Conservation (phyloP, 2,797 vertebrate genomes). For the Galaxias olidus region DNA sequence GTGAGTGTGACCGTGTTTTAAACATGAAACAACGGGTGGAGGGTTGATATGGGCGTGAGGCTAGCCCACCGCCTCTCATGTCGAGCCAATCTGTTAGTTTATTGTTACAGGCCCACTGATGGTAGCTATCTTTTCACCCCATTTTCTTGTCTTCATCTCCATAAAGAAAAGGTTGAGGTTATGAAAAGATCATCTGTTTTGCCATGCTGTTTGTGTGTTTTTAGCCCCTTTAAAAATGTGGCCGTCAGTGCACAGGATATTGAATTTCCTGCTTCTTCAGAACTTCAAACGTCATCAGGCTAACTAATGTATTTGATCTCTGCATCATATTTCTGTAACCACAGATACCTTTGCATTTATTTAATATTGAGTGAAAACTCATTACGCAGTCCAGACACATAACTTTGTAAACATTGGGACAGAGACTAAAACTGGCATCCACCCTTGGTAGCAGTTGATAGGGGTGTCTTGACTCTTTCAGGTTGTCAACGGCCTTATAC, state of each 20-base stretch:
- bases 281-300: too few relatives aligned
- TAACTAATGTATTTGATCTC: too few relatives aligned
- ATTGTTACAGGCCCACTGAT: constrained; percentile 52
- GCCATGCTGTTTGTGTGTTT: constrained; percentile 14
- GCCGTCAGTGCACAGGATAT: background rate
- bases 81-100: constrained; percentile 59
- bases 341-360: too few relatives aligned
- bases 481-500: too few relatives aligned
- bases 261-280: too few relatives aligned
- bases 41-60: constrained; percentile 43
- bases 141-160: constrained; percentile 24
- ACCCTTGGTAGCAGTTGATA: too few relatives aligned
- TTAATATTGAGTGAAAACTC: too few relatives aligned
- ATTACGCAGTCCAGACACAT: too few relatives aligned
- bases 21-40: constrained; percentile 51
- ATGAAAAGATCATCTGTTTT: constrained; percentile 20
- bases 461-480: too few relatives aligned
- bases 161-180: constrained; percentile 28
- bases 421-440: too few relatives aligned
- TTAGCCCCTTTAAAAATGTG: constrained; percentile 1
- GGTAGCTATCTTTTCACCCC: constrained; percentile 47
- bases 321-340: too few relatives aligned
- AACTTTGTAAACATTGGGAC: too few relatives aligned
- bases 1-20: constrained; percentile 52
- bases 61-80: constrained; percentile 47